Evolutionary conservation across 2,113 vertebrate genomes (phyloP).

Genomic region (Oophaga pumilio): DNA sequence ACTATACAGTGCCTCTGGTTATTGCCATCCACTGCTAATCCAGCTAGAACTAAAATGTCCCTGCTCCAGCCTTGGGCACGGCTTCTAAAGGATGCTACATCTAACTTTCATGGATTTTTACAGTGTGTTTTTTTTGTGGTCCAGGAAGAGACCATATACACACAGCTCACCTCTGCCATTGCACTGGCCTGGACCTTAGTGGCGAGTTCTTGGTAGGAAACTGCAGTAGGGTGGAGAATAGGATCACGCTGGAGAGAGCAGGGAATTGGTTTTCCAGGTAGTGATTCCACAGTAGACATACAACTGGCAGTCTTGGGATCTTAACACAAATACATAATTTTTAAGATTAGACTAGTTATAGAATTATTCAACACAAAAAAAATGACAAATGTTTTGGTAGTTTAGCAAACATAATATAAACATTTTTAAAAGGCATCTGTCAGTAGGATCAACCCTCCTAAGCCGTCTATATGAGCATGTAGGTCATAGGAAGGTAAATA

Average conservation of each 20-base stretch:
- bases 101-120: too few species aligned
- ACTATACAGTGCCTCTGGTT: too few species aligned
- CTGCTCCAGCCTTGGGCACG: too few species aligned
- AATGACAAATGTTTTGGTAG: background rate
- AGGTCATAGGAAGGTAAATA: too few species aligned
- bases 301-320: background rate
- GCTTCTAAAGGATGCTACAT: too few species aligned
- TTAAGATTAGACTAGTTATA: background rate
- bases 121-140: too few species aligned
- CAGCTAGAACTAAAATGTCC: too few species aligned
- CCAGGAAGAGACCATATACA: background rate
- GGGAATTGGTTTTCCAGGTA: background rate
- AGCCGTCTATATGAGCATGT: too few species aligned
- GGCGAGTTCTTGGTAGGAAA: conserved; percentile 84
- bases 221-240: conserved; percentile 66
- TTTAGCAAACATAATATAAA: too few species aligned
- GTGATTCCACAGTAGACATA: background rate
- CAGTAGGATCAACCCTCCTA: too few species aligned
- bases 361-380: background rate
- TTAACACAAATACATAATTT: background rate
- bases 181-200: conserved; percentile 77
- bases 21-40: too few species aligned
- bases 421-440: too few species aligned
- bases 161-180: conserved; percentile 79
- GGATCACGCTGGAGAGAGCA: background rate